Base-by-base conservation (phyloP, 1,140 invertebrate species). In the Steinernema feltiae region DNA sequence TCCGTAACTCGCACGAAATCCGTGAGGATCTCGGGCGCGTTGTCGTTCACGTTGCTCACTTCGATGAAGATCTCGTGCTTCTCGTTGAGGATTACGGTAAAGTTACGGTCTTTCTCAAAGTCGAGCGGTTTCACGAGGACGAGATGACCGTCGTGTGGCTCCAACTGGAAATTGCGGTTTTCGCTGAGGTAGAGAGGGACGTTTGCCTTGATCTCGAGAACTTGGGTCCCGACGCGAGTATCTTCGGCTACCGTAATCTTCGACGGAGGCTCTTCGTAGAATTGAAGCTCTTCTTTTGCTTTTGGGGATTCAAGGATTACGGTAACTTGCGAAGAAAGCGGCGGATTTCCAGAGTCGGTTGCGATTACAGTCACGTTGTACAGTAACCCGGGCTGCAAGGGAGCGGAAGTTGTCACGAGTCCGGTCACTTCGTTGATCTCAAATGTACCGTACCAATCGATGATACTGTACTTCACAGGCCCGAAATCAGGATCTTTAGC, bases 1-100 rank as follows among this genome's bases (percentile, higher is more conserved):
- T 97, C 90, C 0, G 91, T 91, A 1, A 92, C 91, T 82, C 93
- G 93, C 85, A 96, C 97, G 12, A 94, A 88, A 0, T 89, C 85
- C 35, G 90, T 90, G 80, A 92, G 91, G 86, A 96, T 93, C 78
- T 91, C 90, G 1, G 95, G 95, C 0, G 91, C 88, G 87, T 97
- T 96, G 86, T 97, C 95, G 87, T 97, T 97, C 0, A 93, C 90
- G 82, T 97, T 63, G 15, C 53, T 24, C 3, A 85, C 72, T 27
- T 63, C 53, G 24, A 63, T 63, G 12, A 63, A 3, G 15, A 63
- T 63, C 24, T 91, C 88, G 3, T 95, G 85, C 82, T 92, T 90
- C 1, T 84, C 80, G 0, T 84, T 74, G 91, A 91, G 92, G 73
- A 92, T 89, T 24, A 95, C 86, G 0, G 92, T 90, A 27, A 17